Conservation (phyloP, 2,888 invertebrate genomes). For the Herminia tarsipennalis region DNA sequence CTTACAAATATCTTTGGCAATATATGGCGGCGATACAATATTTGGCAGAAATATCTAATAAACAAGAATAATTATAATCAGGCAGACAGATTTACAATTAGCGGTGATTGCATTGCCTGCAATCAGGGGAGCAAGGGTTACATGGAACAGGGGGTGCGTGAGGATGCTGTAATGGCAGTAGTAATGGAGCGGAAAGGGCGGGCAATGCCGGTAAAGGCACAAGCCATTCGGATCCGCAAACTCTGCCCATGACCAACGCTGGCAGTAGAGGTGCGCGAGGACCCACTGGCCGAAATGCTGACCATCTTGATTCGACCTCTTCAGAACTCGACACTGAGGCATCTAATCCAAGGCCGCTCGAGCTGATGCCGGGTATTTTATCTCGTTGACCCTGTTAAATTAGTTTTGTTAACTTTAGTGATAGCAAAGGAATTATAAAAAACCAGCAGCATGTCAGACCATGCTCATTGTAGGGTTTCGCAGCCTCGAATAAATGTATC, state of each 20-base stretch:
- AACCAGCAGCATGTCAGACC: too few species aligned
- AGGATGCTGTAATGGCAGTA: conserved; percentile 75
- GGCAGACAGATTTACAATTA: conserved; percentile 29
- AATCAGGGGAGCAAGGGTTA: conserved; percentile 77
- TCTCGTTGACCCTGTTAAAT: conserved; percentile 64
- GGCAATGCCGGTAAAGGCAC: conserved; percentile 77
- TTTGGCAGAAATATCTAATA: conserved; percentile 5
- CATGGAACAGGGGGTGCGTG: conserved; percentile 63
- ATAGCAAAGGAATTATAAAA: too few species aligned
- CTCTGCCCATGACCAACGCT: conserved; percentile 80
- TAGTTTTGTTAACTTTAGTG: not conserved
- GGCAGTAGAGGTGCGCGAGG: conserved; percentile 77
- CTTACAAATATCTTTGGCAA: conserved; percentile 45
- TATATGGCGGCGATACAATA: conserved; percentile 23
- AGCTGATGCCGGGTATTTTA: conserved; percentile 54
- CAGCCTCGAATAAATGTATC: too few species aligned
- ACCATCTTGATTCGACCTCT: conserved; percentile 72
- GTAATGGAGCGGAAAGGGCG: conserved; percentile 67
- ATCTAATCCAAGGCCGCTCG: conserved; percentile 57
- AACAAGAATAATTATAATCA: not conserved
- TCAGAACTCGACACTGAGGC: conserved; percentile 71
- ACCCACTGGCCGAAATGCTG: conserved; percentile 80
- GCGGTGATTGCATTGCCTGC: conserved; percentile 77
- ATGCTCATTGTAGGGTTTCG: too few species aligned
- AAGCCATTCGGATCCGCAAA: conserved; percentile 82